phyloP scores from a whole-genome alignment of 2,797 vertebrate genomes.

The Echiichthys vipera region DNA sequence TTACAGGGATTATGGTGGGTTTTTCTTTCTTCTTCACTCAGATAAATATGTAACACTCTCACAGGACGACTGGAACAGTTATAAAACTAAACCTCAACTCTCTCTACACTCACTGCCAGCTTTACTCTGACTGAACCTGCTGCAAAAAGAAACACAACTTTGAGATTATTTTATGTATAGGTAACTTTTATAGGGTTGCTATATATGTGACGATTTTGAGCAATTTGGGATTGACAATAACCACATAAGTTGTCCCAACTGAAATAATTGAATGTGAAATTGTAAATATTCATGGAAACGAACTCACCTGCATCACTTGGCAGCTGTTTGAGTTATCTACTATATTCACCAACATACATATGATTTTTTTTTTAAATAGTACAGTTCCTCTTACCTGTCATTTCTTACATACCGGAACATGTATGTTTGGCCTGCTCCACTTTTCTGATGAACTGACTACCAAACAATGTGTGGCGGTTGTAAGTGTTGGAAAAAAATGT shows the following conservation, averaged over 20 bases:
- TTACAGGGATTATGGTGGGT: conserved; percentile 96
- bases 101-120: neutral
- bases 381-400: no score
- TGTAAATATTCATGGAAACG: neutral
- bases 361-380: no score
- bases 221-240: neutral
- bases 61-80: conserved; percentile 9
- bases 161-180: neutral
- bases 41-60: neutral
- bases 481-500: no score
- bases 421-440: no score
- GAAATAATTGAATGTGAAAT: neutral
- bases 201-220: neutral
- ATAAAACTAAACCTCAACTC: conserved; percentile 9
- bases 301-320: neutral
- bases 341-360: neutral
- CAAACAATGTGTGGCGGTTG: no score
- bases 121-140: neutral
- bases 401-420: no score
- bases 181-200: neutral
- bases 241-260: neutral
- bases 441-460: neutral
- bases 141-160: neutral
- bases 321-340: neutral
- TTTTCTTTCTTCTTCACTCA: conserved; percentile 26